Base-by-base conservation (phyloP, 2,797 vertebrate genomes). In the Gallinago nigripennis region DNA sequence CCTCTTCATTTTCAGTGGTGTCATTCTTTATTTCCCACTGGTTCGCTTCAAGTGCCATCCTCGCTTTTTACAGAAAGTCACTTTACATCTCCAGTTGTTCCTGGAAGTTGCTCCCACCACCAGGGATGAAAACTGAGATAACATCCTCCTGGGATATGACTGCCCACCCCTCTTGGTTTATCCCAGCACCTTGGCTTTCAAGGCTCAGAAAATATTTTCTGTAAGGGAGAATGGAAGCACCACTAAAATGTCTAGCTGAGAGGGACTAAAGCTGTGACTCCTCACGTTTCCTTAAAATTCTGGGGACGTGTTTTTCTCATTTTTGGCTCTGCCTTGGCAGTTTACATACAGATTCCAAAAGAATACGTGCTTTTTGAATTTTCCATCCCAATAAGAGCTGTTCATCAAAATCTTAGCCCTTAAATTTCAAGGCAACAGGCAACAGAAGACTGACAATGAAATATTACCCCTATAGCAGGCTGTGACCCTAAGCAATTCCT, bases 21-120 rank as follows among this genome's bases (percentile, higher is more conserved):
- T 98, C 66, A n/a, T 99, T 63, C 48, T 99, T 73, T 99, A 99
- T 71, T 88, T 99, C 25, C 98, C 99, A 8, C 96, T 99, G 75
- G 97, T 99, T 94, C 98, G 68, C 94, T 99, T 97, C 95, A 98
- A 98, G 91, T 91, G 97, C 37, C 98, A 98, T 89, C 98, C 98
- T 25, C 86, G 46, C 54, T 95, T 98, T 78, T 82, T 99, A 92
- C 95, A 96, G 81, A 98, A 77, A 70, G 24, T 98, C 58, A 99
- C 98, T 12, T 82, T 98, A 41, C 97, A 99, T 80, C 98, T 99
- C 73, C 99, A 99, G 96, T 91, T 99, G 66, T 97, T 99, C 73
- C 97, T 99, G 28, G 98, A 99, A 96, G 99, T 99, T 19, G 98
- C 98, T 58, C 98, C 99, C 1, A 97, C 98, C 61, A 97, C 98